A percentile compares a stretch with the other conserved stretches of the same genome.
Evolutionary conservation across 2,113 vertebrate genomes (phyloP).

Genomic region (Actenoides lindsayi): DNA sequence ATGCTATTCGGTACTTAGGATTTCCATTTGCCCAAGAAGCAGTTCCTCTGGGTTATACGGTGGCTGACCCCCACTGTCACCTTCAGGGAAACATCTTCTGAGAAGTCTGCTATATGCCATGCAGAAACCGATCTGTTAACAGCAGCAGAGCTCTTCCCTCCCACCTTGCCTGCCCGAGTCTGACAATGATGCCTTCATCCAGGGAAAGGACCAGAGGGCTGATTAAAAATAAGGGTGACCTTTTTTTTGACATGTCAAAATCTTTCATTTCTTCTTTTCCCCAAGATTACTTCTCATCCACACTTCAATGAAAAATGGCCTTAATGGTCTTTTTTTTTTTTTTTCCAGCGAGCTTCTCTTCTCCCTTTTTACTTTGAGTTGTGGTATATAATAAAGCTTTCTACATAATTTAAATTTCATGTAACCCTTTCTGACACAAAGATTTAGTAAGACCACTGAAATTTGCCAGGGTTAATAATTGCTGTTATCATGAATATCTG

Average conservation of each 20-base stretch:
- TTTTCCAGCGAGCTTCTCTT: not conserved
- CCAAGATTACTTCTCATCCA: not conserved
- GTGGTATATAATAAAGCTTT: conserved; percentile 12
- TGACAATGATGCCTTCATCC: not conserved
- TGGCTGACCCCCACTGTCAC: not conserved
- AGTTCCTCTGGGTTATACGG: not conserved
- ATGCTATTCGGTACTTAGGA: not conserved
- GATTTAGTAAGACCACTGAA: not conserved
- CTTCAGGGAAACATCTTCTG: not conserved
- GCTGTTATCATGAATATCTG: not conserved
- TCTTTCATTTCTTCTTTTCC: conserved; percentile 42
- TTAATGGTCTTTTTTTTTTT: not conserved
- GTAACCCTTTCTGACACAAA: conserved; percentile 27
- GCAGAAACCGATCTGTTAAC: not conserved
- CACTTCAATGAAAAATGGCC: conserved; percentile 16
- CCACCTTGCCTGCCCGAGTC: not conserved
- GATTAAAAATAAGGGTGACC: conserved; percentile 45
- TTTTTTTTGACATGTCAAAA: conserved; percentile 30
- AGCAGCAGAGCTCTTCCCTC: not conserved
- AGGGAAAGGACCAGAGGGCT: not conserved
- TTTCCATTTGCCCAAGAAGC: not conserved
- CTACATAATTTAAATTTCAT: conserved; percentile 26
- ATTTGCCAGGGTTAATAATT: conserved; percentile 7
- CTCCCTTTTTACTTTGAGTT: not conserved
- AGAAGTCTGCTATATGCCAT: not conserved